A percentile compares a stretch with the other conserved stretches of the same genome.
These are phyloP conservation scores for Aplidium turbinatum DNA, from an alignment of 23 tunicate genomes.

Conservation along the genomic window DNA sequence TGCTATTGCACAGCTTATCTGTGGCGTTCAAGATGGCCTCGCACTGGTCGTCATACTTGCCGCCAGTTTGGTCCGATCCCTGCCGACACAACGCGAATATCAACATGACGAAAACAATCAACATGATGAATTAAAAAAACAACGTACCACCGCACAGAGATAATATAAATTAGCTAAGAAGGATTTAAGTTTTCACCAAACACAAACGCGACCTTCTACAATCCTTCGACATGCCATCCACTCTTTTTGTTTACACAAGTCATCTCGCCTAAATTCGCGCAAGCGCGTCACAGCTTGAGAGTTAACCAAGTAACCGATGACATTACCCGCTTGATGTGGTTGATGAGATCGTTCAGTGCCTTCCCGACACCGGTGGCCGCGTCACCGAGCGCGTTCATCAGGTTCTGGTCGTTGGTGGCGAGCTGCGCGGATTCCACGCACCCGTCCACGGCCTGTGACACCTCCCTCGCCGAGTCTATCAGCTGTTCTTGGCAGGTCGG, in stretches of 20 bases:
- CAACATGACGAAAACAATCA: too few relatives aligned
- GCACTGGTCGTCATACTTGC: slow-evolving; percentile 77
- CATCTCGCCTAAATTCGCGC: too few relatives aligned
- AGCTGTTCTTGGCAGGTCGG: slow-evolving; percentile 89
- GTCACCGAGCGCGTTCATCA: slow-evolving; percentile 56
- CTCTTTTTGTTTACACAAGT: too few relatives aligned
- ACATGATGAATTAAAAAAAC: too few relatives aligned
- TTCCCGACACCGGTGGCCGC: slow-evolving; percentile 83
- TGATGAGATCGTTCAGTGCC: slow-evolving; percentile 74
- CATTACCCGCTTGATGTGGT: slow-evolving; percentile 76
- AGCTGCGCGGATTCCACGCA: slow-evolving; percentile 48
- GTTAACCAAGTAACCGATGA: too few relatives aligned
- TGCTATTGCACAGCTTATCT: slow-evolving; percentile 76
- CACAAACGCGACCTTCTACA: too few relatives aligned
- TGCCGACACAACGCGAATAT: background rate
- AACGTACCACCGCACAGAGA: too few relatives aligned
- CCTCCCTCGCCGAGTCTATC: slow-evolving; percentile 76
- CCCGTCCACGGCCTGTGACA: slow-evolving; percentile 79
- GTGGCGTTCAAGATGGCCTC: slow-evolving; percentile 73
- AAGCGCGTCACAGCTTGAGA: too few relatives aligned
- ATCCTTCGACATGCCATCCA: too few relatives aligned
- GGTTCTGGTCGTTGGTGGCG: slow-evolving; percentile 60
- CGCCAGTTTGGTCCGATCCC: slow-evolving; percentile 52
- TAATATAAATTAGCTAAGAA: too few relatives aligned
- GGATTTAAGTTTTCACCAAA: too few relatives aligned